phyloP scores from a whole-genome alignment of 2,113 vertebrate genomes.

The Burhinus oedicnemus region DNA sequence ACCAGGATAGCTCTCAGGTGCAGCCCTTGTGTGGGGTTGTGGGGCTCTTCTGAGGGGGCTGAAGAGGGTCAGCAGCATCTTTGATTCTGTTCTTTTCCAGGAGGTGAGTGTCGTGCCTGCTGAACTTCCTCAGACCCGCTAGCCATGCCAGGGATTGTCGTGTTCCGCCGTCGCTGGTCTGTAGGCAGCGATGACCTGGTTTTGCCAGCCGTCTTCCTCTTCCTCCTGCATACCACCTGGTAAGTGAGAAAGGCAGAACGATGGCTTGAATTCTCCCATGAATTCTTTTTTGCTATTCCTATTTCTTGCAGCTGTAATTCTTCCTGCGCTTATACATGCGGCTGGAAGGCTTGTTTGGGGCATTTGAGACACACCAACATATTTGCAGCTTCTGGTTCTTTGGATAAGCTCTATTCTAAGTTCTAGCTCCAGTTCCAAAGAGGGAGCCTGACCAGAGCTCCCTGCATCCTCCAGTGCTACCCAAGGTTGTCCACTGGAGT shows the following conservation, averaged over 20 bases:
- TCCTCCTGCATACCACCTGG: constrained; percentile 96
- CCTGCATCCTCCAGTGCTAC: not conserved
- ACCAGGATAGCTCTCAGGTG: not conserved
- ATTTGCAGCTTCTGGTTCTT: not conserved
- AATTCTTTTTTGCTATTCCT: not conserved
- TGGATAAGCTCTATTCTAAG: not conserved
- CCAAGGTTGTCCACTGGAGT: not conserved
- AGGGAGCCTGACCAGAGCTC: not conserved
- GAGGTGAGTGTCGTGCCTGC: constrained; percentile 71
- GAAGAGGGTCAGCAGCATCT: not conserved
- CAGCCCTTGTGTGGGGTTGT: not conserved
- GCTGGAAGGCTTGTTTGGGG: not conserved
- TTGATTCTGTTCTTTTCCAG: constrained; percentile 30
- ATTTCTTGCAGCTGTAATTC: not conserved
- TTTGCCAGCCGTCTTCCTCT: constrained; percentile 97
- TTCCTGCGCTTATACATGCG: not conserved
- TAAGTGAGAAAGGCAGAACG: constrained; percentile 63
- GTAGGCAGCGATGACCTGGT: constrained; percentile 99
- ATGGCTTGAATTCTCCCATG: not conserved
- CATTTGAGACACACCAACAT: not conserved
- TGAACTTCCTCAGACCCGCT: constrained; percentile 68
- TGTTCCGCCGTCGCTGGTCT: constrained; percentile 99
- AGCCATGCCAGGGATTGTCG: constrained; percentile 96
- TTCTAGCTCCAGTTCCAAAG: not conserved
- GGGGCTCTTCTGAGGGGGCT: not conserved